Conservation (phyloP, 1,140 invertebrate genomes). For the Caenorhabditis latens region DNA sequence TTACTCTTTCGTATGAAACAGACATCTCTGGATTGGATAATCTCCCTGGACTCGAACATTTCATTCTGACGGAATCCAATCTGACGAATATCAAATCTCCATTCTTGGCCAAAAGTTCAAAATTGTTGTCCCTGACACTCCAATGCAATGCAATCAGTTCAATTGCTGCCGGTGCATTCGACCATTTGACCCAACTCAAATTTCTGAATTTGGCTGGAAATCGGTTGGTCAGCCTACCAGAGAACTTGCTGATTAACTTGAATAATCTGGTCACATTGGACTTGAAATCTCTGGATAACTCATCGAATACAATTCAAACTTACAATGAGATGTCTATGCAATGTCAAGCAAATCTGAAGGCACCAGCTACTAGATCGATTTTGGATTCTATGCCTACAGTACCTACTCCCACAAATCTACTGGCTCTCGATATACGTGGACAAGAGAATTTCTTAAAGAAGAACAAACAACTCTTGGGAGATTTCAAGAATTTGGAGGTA, state of each 20-base stretch:
- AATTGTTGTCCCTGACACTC: slow-evolving; percentile 5
- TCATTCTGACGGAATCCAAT: not conserved
- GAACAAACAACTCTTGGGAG: not conserved
- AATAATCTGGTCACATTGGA: not conserved
- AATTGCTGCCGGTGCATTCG: slow-evolving; percentile 16
- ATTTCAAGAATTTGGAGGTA: slow-evolving; percentile 26
- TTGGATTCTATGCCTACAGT: not conserved
- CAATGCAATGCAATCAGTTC: not conserved
- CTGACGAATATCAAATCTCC: slow-evolving; percentile 16
- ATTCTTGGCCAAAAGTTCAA: slow-evolving; percentile 2
- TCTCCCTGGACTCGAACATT: not conserved
- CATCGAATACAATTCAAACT: not conserved
- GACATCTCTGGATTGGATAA: slow-evolving; percentile 7
- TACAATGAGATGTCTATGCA: not conserved
- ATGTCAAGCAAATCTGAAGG: not conserved
- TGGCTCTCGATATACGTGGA: slow-evolving; percentile 17
- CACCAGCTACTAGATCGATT: not conserved
- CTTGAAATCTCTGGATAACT: slow-evolving; percentile 20
- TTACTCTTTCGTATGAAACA: not conserved
- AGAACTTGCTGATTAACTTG: not conserved
- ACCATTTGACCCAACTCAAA: not conserved
- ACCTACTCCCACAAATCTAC: not conserved
- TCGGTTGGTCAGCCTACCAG: not conserved
- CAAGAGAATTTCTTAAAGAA: slow-evolving; percentile 5
- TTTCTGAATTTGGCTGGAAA: slow-evolving; percentile 38